These are phyloP conservation scores for Heterochromis multidens DNA, from an alignment of 2,113 vertebrate species.

Conservation along the genomic window DNA sequence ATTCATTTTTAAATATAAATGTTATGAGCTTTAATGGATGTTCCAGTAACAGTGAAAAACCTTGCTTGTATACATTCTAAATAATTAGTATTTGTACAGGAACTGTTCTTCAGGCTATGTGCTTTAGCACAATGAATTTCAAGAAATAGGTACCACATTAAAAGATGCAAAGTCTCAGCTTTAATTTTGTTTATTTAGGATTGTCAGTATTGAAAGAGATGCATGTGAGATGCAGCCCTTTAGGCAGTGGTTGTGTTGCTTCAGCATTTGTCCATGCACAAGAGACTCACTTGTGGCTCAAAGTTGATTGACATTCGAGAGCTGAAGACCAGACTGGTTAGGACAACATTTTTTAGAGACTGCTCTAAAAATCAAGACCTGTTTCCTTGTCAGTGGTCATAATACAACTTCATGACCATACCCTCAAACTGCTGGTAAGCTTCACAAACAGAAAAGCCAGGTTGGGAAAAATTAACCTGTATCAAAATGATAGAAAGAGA, in stretches of 20 bases:
- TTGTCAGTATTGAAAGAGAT: background rate
- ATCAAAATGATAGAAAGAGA: background rate
- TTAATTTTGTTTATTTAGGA: background rate
- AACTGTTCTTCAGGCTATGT: background rate
- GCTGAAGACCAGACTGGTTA: background rate
- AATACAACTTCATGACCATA: background rate
- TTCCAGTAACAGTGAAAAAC: background rate
- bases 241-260: background rate
- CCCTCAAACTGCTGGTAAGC: background rate
- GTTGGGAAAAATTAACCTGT: background rate
- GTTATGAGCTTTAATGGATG: background rate
- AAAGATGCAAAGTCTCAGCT: background rate
- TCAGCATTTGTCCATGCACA: background rate
- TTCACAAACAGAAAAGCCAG: background rate
- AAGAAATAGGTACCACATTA: background rate
- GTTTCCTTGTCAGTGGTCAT: background rate
- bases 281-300: background rate
- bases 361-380: background rate
- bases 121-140: background rate
- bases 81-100: background rate
- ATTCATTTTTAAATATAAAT: background rate
- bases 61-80: background rate
- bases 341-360: background rate
- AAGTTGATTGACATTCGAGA: background rate
- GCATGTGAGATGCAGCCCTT: background rate